Evolutionary conservation across 1,140 invertebrate species (phyloP).

Genomic region (Caenorhabditis briggsae): DNA sequence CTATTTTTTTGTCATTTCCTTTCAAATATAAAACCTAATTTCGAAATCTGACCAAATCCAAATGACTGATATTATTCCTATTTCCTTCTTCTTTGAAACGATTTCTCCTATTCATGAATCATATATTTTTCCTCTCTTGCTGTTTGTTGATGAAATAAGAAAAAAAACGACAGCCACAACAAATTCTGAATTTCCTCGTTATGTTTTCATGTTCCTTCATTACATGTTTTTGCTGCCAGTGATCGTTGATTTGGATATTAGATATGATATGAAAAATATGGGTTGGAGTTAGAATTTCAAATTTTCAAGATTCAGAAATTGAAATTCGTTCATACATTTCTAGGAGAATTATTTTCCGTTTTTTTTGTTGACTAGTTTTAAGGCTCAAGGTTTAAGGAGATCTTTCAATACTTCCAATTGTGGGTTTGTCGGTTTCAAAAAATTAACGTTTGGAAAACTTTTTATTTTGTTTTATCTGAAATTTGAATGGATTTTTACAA

Average conservation of each 20-base stretch:
- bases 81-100: neutral
- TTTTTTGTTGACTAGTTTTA: too few species aligned
- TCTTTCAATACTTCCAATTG: too few species aligned
- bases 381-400: too few species aligned
- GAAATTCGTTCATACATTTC: neutral
- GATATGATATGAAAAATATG: neutral
- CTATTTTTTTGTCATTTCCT: too few species aligned
- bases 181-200: slow-evolving; percentile 7
- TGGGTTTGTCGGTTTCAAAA: too few species aligned
- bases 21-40: too few species aligned
- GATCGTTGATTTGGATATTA: neutral
- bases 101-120: neutral
- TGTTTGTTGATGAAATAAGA: neutral
- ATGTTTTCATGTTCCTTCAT: neutral
- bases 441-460: too few species aligned
- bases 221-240: neutral
- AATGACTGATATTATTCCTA: neutral
- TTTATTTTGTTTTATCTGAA: too few species aligned
- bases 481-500: too few species aligned
- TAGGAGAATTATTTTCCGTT: too few species aligned
- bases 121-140: neutral
- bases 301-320: neutral
- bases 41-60: too few species aligned
- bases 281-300: neutral
- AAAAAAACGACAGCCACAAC: neutral